A percentile compares a stretch with the other conserved stretches of the same genome.
phyloP scores from a whole-genome alignment of 2,888 invertebrate genomes.

The Patella depressa region DNA sequence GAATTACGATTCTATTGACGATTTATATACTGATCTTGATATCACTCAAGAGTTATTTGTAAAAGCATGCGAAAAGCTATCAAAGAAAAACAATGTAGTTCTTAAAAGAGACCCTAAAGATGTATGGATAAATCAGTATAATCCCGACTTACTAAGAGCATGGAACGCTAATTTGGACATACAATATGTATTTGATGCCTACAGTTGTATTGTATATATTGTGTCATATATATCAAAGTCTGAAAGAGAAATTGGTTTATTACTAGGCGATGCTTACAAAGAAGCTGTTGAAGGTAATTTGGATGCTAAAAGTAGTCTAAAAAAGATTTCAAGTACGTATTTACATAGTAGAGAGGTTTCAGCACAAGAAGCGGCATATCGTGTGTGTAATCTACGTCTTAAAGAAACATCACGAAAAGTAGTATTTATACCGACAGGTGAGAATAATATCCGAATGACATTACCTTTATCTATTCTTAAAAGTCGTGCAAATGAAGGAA shows the following conservation, averaged over 20 bases:
- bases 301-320: slow-evolving; percentile 27
- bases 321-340: slow-evolving; percentile 24
- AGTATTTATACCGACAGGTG: slow-evolving; percentile 29
- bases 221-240: slow-evolving; percentile 45
- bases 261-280: slow-evolving; percentile 26
- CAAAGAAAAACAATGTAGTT: background rate
- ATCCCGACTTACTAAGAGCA: background rate
- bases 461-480: background rate
- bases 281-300: slow-evolving; percentile 30
- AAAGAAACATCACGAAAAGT: slow-evolving; percentile 30
- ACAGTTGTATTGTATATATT: slow-evolving; percentile 36
- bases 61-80: background rate
- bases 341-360: slow-evolving; percentile 34
- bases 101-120: slow-evolving; percentile 15
- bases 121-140: slow-evolving; percentile 24
- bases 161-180: slow-evolving; percentile 19
- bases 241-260: slow-evolving; percentile 30
- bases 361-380: slow-evolving; percentile 31
- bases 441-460: slow-evolving; percentile 6
- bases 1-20: background rate
- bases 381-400: slow-evolving; percentile 28
- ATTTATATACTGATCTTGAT: background rate
- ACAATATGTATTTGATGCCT: slow-evolving; percentile 27
- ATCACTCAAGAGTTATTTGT: background rate
- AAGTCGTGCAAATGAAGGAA: background rate